Percentiles rank a stretch among this genome's conserved stretches.
phyloP scores from a whole-genome alignment of 2,797 vertebrate genomes.

The Enteromius argenteus region DNA sequence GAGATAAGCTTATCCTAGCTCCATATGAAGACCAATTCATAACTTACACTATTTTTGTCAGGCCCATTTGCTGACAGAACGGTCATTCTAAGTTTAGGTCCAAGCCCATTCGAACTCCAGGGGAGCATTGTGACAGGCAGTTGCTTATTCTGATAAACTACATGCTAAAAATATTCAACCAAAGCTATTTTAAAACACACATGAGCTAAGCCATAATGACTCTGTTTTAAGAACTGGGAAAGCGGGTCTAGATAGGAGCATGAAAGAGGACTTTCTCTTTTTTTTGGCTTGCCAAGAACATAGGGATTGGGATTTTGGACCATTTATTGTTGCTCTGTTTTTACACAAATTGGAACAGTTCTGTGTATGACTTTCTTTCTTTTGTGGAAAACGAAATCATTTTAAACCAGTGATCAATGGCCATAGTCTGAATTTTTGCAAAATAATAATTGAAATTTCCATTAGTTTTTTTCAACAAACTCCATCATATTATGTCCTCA shows the following conservation, averaged over 20 bases:
- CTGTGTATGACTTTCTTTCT: background rate
- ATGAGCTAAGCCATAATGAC: slow-evolving; percentile 51
- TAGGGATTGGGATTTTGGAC: background rate
- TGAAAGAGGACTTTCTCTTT: background rate
- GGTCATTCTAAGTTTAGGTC: slow-evolving; percentile 55
- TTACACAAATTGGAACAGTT: background rate
- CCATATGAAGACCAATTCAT: slow-evolving; percentile 54
- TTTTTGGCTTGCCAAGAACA: slow-evolving; percentile 10
- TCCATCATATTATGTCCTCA: background rate
- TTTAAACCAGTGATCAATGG: background rate
- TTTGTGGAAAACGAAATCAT: background rate
- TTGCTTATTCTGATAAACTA: slow-evolving; percentile 63
- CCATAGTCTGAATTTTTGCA: background rate
- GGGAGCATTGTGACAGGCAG: slow-evolving; percentile 73
- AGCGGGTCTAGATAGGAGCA: background rate
- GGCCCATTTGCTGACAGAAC: slow-evolving; percentile 16
- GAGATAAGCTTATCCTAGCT: slow-evolving; percentile 49
- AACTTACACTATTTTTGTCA: slow-evolving; percentile 43
- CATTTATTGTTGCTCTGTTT: background rate
- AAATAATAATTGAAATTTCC: background rate
- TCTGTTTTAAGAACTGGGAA: slow-evolving; percentile 3
- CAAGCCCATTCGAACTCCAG: slow-evolving; percentile 65
- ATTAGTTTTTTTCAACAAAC: background rate
- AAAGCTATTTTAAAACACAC: slow-evolving; percentile 75
- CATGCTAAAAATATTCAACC: slow-evolving; percentile 70